Percentiles rank a stretch among this genome's conserved stretches.
Evolutionary conservation across 2,888 invertebrate genomes (phyloP).

Genomic region (Cylloceria caligata): DNA sequence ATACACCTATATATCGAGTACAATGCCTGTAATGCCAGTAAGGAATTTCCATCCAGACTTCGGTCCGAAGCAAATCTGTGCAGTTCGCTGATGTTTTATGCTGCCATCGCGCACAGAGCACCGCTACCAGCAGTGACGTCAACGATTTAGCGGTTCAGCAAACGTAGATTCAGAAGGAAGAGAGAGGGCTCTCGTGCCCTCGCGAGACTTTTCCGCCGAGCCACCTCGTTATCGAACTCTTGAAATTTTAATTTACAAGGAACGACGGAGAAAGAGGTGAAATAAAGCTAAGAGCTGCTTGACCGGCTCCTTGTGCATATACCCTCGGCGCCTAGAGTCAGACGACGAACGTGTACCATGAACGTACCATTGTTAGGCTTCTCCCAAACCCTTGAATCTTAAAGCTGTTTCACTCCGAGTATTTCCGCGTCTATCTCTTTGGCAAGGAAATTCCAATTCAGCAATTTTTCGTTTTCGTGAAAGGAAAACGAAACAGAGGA

Average conservation of each 20-base stretch:
- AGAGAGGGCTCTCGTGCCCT: slow-evolving; percentile 3
- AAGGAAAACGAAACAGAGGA: too few species aligned
- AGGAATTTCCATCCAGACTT: slow-evolving; percentile 60
- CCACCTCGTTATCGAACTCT: slow-evolving; percentile 78
- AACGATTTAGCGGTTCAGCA: slow-evolving; percentile 61
- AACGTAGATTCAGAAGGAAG: slow-evolving; percentile 50
- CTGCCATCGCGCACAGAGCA: slow-evolving; percentile 7
- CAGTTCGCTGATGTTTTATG: background rate
- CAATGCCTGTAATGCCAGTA: slow-evolving; percentile 24
- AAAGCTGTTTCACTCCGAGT: slow-evolving; percentile 49
- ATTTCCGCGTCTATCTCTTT: slow-evolving; percentile 1
- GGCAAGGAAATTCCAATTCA: background rate
- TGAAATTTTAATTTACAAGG: slow-evolving; percentile 76
- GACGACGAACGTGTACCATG: background rate
- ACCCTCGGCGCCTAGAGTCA: background rate
- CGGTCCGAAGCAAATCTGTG: slow-evolving; percentile 27
- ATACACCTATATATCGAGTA: slow-evolving; percentile 3
- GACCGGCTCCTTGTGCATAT: slow-evolving; percentile 16
- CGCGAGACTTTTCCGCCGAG: slow-evolving; percentile 49
- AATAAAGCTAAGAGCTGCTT: slow-evolving; percentile 22
- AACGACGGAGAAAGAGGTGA: slow-evolving; percentile 44
- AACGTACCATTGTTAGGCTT: slow-evolving; percentile 56
- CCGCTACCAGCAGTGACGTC: slow-evolving; percentile 39
- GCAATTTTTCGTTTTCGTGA: background rate
- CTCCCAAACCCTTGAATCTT: slow-evolving; percentile 47